Evolutionary conservation across 2,888 invertebrate species (phyloP).

Genomic region (Oscheius sp.): DNA sequence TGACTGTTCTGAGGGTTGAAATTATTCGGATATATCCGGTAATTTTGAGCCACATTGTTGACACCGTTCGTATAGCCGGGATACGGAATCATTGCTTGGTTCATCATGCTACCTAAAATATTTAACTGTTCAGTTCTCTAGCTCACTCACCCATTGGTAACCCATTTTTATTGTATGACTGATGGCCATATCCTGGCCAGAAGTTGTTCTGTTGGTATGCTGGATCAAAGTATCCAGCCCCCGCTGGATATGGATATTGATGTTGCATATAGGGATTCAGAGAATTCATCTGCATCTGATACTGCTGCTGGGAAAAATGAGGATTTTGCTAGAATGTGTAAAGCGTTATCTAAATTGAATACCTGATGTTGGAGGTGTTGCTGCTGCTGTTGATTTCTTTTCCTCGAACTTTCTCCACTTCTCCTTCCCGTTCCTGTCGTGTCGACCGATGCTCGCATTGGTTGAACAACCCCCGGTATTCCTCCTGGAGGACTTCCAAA

Average conservation of each 20-base stretch:
- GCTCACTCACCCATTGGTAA: conserved; percentile 14
- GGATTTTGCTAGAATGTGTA: neutral
- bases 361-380: neutral
- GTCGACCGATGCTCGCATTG: neutral
- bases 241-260: conserved; percentile 1
- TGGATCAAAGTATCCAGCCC: conserved; percentile 15
- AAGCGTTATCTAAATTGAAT: neutral
- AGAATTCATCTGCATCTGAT: conserved; percentile 1
- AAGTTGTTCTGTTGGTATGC: conserved; percentile 1
- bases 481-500: conserved; percentile 22
- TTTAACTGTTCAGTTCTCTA: neutral
- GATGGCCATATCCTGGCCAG: neutral
- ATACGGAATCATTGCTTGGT: conserved; percentile 14
- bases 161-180: conserved; percentile 3
- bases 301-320: neutral
- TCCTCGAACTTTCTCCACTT: conserved; percentile 9
- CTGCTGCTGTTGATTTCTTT: conserved; percentile 17
- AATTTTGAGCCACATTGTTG: neutral
- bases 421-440: conserved; percentile 2
- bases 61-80: conserved; percentile 13
- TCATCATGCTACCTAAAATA: conserved; percentile 7
- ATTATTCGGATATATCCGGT: neutral
- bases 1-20: neutral
- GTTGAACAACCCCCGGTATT: neutral
- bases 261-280: conserved; percentile 13